phyloP scores from a whole-genome alignment of 2,888 invertebrate species.

The Nomada hirtipes region DNA sequence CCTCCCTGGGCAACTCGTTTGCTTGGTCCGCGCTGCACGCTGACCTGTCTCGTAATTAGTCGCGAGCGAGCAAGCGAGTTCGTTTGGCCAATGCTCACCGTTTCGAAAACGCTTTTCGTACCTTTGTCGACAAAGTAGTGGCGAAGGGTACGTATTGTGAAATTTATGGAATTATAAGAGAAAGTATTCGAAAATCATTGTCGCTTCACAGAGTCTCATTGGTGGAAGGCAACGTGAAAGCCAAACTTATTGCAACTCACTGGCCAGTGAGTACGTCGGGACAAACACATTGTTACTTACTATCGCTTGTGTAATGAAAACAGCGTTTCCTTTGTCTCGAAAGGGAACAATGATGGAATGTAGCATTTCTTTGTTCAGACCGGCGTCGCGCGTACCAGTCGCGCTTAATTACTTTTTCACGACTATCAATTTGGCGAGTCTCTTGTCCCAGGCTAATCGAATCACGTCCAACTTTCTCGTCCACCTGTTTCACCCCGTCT shows the following conservation, averaged over 20 bases:
- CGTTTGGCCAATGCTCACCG: not conserved
- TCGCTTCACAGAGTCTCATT: too few relatives aligned
- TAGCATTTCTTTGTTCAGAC: conserved; percentile 24
- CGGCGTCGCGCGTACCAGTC: not conserved
- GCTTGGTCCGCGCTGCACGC: conserved; percentile 3
- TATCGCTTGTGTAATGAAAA: conserved; percentile 29
- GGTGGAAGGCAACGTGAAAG: not conserved
- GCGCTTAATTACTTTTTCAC: conserved; percentile 50
- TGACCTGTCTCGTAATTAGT: conserved; percentile 54
- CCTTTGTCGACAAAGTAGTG: not conserved
- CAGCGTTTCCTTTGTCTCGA: conserved; percentile 40
- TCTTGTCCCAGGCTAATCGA: conserved; percentile 25
- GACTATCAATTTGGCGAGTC: conserved; percentile 28
- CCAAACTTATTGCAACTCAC: conserved; percentile 17
- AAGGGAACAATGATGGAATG: conserved; percentile 37
- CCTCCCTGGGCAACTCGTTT: conserved; percentile 16
- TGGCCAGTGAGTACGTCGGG: conserved; percentile 11
- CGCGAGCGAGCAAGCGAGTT: too few relatives aligned
- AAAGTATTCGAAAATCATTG: too few relatives aligned
- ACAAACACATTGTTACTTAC: not conserved
- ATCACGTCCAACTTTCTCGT: conserved; percentile 18
- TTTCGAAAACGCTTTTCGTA: conserved; percentile 1
- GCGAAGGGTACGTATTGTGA: too few relatives aligned
- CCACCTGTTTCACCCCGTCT: not conserved
- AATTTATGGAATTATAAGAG: too few relatives aligned